Percentiles rank a stretch among this genome's conserved stretches.
These are phyloP conservation scores for Panulirus ornatus DNA, from an alignment of 1,140 invertebrate genomes.

Conservation along the genomic window DNA sequence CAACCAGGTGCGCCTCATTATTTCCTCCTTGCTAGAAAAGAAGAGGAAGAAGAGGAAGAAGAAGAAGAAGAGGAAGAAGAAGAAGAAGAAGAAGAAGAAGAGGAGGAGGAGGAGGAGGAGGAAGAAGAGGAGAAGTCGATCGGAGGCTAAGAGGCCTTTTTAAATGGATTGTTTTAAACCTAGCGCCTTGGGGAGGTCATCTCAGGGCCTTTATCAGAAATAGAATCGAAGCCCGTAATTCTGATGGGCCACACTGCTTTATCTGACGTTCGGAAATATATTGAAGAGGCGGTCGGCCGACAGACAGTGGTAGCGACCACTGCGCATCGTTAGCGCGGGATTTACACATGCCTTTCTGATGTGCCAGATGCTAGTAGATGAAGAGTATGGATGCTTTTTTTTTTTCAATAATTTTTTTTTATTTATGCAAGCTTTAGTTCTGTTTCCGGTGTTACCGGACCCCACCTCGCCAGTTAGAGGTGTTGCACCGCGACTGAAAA, in stretches of 20 bases:
- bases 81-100: not conserved
- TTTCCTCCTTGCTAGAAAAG: not conserved
- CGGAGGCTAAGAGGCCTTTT: too few species aligned
- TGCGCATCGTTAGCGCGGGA: not conserved
- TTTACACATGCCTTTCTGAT: not conserved
- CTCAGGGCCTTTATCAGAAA: constrained; percentile 38
- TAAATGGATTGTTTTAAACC: constrained; percentile 16
- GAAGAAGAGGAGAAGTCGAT: too few species aligned
- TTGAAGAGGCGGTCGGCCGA: not conserved
- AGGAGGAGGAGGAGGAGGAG: not conserved
- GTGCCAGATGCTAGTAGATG: too few species aligned
- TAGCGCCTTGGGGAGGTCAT: constrained; percentile 7
- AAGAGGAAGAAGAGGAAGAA: not conserved
- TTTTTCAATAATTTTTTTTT: too few species aligned
- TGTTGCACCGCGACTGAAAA: too few species aligned
- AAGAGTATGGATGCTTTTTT: too few species aligned
- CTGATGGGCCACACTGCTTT: constrained; percentile 37
- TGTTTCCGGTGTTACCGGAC: too few species aligned
- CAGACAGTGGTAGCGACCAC: not conserved
- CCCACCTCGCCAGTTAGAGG: too few species aligned
- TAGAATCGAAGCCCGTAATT: constrained; percentile 48
- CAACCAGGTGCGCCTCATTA: too few species aligned
- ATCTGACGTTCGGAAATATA: constrained; percentile 23
- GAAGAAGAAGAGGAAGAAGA: not conserved
- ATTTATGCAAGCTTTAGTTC: too few species aligned